Conservation (phyloP, 2,888 invertebrate species). For the Psylliodes chrysocephalus region DNA sequence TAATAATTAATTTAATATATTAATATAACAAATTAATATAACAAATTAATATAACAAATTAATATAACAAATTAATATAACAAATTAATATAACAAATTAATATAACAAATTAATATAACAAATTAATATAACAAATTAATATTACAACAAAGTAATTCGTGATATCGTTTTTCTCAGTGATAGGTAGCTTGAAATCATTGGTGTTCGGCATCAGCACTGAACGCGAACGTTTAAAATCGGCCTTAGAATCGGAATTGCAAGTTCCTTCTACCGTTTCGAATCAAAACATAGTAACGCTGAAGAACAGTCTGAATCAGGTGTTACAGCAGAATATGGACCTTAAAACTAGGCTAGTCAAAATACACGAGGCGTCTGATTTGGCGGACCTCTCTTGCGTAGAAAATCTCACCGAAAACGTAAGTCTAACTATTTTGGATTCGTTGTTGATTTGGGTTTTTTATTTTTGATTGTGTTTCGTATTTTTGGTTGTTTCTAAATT, state of each 20-base stretch:
- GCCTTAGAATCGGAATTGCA: constrained; percentile 68
- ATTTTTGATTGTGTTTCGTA: too few species aligned
- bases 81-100: too few species aligned
- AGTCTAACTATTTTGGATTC: too few species aligned
- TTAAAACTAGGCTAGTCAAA: constrained; percentile 71
- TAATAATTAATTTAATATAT: too few species aligned
- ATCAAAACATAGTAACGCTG: constrained; percentile 66
- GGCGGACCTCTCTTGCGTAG: constrained; percentile 70
- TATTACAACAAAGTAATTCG: too few species aligned
- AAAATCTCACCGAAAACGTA: constrained; percentile 68
- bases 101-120: too few species aligned
- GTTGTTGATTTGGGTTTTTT: too few species aligned
- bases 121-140: too few species aligned
- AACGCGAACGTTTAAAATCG: constrained; percentile 73
- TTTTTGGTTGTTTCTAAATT: too few species aligned
- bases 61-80: too few species aligned
- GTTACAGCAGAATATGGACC: constrained; percentile 80
- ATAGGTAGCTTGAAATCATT: constrained; percentile 66
- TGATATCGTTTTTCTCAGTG: constrained; percentile 57
- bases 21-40: too few species aligned
- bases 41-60: too few species aligned
- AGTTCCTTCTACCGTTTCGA: constrained; percentile 56
- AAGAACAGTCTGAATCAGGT: constrained; percentile 73
- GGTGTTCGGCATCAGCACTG: constrained; percentile 63
- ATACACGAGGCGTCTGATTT: constrained; percentile 74